Conservation (phyloP, 2,113 vertebrate species). For the Megaceryle torquata region DNA sequence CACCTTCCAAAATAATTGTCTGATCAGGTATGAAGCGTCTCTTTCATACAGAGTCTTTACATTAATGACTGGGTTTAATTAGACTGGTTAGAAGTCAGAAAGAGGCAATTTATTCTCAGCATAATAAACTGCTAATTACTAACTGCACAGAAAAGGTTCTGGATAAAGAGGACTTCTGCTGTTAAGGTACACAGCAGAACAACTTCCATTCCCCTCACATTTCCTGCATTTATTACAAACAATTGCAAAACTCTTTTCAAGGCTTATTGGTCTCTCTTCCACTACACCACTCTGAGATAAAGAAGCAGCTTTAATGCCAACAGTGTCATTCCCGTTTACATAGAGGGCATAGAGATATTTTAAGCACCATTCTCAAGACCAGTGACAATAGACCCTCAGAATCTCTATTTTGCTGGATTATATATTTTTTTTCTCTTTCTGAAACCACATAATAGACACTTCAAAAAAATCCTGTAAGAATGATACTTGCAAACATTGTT, state of each 20-base stretch:
- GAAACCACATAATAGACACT: neutral
- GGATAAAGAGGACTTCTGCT: neutral
- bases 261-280: neutral
- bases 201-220: neutral
- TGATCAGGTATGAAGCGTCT: conserved; percentile 32
- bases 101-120: neutral
- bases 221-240: conserved; percentile 9
- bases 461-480: neutral
- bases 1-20: conserved; percentile 53
- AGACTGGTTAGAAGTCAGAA: conserved; percentile 33
- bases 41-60: conserved; percentile 16
- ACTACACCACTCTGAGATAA: neutral
- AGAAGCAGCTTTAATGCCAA: neutral
- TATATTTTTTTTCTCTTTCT: neutral
- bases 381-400: neutral
- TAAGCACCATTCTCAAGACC: neutral
- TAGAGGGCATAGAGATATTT: neutral
- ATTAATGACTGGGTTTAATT: conserved; percentile 53
- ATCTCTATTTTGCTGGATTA: neutral
- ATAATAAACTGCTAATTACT: conserved; percentile 48
- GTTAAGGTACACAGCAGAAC: neutral
- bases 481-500: neutral
- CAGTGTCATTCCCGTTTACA: neutral
- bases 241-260: neutral
- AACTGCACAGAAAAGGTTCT: neutral